Percentiles rank a stretch among this genome's conserved stretches.
Conservation (phyloP, 2,888 invertebrate species). For the Diaprepes abbreviatus region DNA sequence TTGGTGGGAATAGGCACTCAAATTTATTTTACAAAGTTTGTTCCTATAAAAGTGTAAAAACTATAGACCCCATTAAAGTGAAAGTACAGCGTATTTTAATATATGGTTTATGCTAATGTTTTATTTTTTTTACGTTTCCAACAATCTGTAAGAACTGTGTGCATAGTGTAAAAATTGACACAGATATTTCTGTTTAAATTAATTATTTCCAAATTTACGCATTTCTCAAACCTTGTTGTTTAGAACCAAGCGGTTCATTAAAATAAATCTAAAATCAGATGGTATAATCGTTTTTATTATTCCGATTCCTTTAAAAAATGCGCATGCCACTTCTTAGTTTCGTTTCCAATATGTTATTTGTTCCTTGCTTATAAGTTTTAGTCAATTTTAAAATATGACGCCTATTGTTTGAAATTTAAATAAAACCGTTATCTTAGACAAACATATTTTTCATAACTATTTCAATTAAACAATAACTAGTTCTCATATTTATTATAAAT, state of each 20-base stretch:
- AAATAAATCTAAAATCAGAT: slow-evolving; percentile 1
- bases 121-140: slow-evolving; percentile 55
- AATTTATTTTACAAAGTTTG: slow-evolving; percentile 55
- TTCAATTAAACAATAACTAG: too few species aligned
- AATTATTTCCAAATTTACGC: slow-evolving; percentile 18
- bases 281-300: slow-evolving; percentile 2
- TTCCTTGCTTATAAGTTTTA: neutral
- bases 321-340: too few species aligned
- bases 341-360: too few species aligned
- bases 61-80: slow-evolving; percentile 36
- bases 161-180: slow-evolving; percentile 36
- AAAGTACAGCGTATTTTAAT: slow-evolving; percentile 48
- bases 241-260: neutral
- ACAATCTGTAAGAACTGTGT: slow-evolving; percentile 31
- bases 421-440: too few species aligned
- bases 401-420: too few species aligned
- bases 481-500: too few species aligned
- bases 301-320: slow-evolving; percentile 4
- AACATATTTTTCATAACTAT: too few species aligned
- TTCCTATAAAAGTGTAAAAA: slow-evolving; percentile 60
- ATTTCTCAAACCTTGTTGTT: neutral
- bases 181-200: slow-evolving; percentile 49
- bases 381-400: neutral
- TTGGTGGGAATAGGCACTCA: slow-evolving; percentile 42
- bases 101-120: slow-evolving; percentile 54